A percentile compares a stretch with the other conserved stretches of the same genome.
Conservation (phyloP, 2,888 invertebrate species). For the Ferrisia virgata region DNA sequence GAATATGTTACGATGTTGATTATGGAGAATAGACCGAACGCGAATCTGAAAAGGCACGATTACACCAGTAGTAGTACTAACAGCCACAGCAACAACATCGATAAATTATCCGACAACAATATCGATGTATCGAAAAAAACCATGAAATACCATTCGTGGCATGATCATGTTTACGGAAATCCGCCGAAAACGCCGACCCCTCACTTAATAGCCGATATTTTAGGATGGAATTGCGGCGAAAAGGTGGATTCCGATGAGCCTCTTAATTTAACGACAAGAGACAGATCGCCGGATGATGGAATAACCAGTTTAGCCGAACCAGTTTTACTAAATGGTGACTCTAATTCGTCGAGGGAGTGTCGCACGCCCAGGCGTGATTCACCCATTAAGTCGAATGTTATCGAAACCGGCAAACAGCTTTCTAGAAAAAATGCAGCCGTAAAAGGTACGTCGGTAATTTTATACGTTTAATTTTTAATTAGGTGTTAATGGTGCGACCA, state of each 20-base stretch:
- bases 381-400: slow-evolving; percentile 37
- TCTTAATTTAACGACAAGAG: slow-evolving; percentile 53
- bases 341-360: slow-evolving; percentile 42
- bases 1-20: slow-evolving; percentile 42
- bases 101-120: slow-evolving; percentile 30
- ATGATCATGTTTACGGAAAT: slow-evolving; percentile 83
- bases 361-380: slow-evolving; percentile 42
- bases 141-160: slow-evolving; percentile 62
- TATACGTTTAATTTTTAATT: slow-evolving; percentile 39
- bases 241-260: slow-evolving; percentile 51
- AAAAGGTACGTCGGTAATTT: slow-evolving; percentile 34
- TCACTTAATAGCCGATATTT: slow-evolving; percentile 81
- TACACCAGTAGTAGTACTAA: slow-evolving; percentile 3
- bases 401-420: slow-evolving; percentile 39
- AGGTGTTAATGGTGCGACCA: slow-evolving; percentile 36
- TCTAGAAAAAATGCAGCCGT: slow-evolving; percentile 41
- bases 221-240: slow-evolving; percentile 57
- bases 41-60: slow-evolving; percentile 1
- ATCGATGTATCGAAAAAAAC: neutral
- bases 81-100: neutral
- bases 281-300: slow-evolving; percentile 48
- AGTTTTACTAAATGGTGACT: slow-evolving; percentile 32
- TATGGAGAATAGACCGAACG: slow-evolving; percentile 34
- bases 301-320: slow-evolving; percentile 37
- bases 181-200: slow-evolving; percentile 80